Evolutionary conservation across 2,888 invertebrate genomes (phyloP).

Genomic region (Gryllus longicercus): DNA sequence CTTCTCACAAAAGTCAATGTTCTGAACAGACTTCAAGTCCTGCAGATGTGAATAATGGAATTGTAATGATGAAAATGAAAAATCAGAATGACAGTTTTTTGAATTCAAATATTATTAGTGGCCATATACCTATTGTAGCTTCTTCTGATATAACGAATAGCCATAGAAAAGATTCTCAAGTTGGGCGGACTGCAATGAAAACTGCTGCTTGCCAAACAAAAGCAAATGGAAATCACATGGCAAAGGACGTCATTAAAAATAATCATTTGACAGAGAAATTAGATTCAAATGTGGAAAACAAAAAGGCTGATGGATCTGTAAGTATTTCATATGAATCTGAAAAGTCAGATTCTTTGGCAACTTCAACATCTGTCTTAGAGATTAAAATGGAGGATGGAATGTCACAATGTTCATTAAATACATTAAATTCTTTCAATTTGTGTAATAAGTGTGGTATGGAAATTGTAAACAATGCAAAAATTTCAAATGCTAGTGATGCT

Average conservation of each 20-base stretch:
- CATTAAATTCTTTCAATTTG: not conserved
- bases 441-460: not conserved
- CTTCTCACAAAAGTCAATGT: conserved; percentile 22
- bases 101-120: not conserved
- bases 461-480: not conserved
- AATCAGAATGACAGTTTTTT: not conserved
- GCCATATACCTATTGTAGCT: not conserved
- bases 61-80: not conserved
- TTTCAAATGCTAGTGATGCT: not conserved
- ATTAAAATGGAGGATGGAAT: not conserved
- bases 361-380: no score
- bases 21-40: not conserved
- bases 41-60: not conserved
- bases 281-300: not conserved
- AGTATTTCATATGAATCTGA: not conserved
- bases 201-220: not conserved
- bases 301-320: not conserved
- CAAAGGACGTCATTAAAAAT: not conserved
- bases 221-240: not conserved
- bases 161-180: not conserved
- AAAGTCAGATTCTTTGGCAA: not conserved
- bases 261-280: not conserved
- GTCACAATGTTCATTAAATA: not conserved
- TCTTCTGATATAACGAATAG: not conserved
- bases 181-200: not conserved